A percentile compares a stretch with the other conserved stretches of the same genome.
phyloP scores from a whole-genome alignment of 2,888 invertebrate species.

The Yponomeuta malinellus region DNA sequence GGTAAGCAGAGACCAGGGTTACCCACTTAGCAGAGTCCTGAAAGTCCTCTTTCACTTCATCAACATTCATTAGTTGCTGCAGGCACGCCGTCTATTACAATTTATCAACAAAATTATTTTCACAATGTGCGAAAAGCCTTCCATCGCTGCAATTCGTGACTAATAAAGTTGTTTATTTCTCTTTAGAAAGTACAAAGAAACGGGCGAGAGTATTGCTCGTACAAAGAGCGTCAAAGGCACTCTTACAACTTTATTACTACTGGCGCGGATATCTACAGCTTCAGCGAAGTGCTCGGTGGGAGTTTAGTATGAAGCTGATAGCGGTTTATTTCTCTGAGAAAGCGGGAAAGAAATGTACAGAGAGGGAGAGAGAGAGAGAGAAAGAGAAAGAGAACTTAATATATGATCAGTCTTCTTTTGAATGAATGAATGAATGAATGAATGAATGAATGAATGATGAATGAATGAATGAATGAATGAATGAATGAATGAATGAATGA shows the following conservation, averaged over 20 bases:
- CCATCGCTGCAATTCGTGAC: background rate
- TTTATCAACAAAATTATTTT: background rate
- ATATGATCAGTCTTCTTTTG: no score
- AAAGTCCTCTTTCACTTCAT: no score
- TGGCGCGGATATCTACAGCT: background rate
- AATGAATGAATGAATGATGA: no score
- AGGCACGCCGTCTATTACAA: no score
- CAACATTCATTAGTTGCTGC: no score
- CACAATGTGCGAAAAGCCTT: background rate
- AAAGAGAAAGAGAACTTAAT: background rate
- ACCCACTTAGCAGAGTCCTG: no score
- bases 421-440: no score
- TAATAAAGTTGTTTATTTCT: slow-evolving; percentile 5
- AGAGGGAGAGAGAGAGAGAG: background rate
- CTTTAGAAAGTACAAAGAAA: slow-evolving; percentile 9
- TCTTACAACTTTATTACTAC: slow-evolving; percentile 3
- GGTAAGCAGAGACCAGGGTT: no score
- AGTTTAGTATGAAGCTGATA: background rate
- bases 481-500: no score
- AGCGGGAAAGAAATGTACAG: background rate
- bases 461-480: no score
- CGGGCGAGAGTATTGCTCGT: background rate
- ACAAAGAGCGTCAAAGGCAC: slow-evolving; percentile 3
- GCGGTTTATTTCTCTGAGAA: background rate
- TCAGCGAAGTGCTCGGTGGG: background rate